Percentiles rank a stretch among this genome's conserved stretches.
phyloP scores from a whole-genome alignment of 2,888 invertebrate species.

The Drosophila subsilvestris region DNA sequence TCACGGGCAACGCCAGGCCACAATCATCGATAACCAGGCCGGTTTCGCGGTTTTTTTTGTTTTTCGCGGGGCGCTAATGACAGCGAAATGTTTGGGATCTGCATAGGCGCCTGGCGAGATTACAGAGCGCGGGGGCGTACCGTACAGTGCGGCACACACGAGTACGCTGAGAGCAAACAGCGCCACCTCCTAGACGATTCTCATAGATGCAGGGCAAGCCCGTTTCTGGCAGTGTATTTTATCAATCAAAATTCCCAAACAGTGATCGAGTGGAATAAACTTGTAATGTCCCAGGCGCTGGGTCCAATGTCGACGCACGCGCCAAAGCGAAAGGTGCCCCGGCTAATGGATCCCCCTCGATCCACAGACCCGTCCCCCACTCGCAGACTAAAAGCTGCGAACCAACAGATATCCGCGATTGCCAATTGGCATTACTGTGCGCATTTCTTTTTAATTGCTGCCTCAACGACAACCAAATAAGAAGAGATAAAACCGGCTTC shows the following conservation, averaged over 20 bases:
- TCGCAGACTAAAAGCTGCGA: not conserved
- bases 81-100: constrained; percentile 49
- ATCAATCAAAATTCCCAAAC: constrained; percentile 69
- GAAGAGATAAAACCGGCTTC: constrained; percentile 48
- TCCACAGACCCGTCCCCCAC: constrained; percentile 1
- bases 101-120: constrained; percentile 47
- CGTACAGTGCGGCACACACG: constrained; percentile 25
- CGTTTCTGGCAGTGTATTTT: constrained; percentile 38
- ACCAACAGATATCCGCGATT: constrained; percentile 60
- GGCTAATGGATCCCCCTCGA: constrained; percentile 28
- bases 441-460: constrained; percentile 72
- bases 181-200: not conserved
- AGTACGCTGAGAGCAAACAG: constrained; percentile 1
- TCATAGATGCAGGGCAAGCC: not conserved
- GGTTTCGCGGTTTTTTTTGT: constrained; percentile 42
- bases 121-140: constrained; percentile 62
- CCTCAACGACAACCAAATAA: constrained; percentile 39
- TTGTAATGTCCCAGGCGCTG: constrained; percentile 44
- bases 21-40: constrained; percentile 62
- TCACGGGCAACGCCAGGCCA: constrained; percentile 25
- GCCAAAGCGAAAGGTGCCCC: constrained; percentile 68
- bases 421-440: constrained; percentile 67
- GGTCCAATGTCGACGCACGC: constrained; percentile 63
- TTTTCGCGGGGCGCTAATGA: constrained; percentile 58
- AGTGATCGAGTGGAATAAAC: constrained; percentile 66